These are phyloP conservation scores for Nesogale talazaci DNA, from an alignment of 2,113 vertebrate species.

Conservation along the genomic window DNA sequence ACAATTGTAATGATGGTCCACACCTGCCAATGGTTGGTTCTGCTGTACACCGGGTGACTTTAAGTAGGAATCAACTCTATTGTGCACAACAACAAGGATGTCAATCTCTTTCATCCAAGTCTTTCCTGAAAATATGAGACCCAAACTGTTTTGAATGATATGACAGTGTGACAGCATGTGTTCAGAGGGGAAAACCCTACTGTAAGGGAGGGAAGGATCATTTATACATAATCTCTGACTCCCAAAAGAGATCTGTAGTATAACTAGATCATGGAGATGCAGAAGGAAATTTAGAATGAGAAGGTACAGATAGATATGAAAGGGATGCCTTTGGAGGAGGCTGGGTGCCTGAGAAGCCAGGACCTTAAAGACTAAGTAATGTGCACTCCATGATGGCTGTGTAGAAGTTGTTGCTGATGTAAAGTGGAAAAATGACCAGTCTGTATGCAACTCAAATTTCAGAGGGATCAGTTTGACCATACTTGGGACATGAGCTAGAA, in stretches of 20 bases:
- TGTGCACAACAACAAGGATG: too few species aligned
- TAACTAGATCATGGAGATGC: not conserved
- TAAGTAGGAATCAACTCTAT: too few species aligned
- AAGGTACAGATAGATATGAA: too few species aligned
- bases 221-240: not conserved
- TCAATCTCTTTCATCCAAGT: not conserved
- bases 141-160: conserved; percentile 30
- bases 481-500: not conserved
- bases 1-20: too few species aligned
- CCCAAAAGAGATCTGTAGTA: not conserved
- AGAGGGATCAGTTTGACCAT: not conserved
- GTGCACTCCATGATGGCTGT: not conserved
- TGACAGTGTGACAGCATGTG: not conserved
- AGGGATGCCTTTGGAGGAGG: not conserved
- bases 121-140: conserved; percentile 1
- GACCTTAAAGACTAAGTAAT: not conserved
- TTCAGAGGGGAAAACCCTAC: not conserved
- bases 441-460: conserved; percentile 48
- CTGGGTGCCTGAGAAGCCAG: not conserved
- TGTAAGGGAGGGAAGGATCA: not conserved
- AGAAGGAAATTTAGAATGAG: not conserved
- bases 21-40: too few species aligned
- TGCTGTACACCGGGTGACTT: too few species aligned
- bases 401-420: not conserved
- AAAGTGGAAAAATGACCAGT: not conserved